Base-by-base conservation (phyloP, 2,113 vertebrate species). In the Catharus fuscescens region DNA sequence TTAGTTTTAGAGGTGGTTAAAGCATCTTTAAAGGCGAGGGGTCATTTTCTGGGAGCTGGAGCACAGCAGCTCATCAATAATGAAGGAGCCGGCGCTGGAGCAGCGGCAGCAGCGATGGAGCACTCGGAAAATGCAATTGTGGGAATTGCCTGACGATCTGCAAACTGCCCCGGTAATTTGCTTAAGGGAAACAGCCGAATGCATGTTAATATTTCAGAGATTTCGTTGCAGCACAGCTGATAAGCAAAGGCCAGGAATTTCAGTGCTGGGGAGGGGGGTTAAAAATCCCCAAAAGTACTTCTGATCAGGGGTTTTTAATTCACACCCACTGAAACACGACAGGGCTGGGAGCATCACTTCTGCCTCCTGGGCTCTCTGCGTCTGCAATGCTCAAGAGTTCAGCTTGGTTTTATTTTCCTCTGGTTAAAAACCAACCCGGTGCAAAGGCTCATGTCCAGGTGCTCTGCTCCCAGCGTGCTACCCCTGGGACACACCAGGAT, bases 71-170 rank as follows among this genome's bases (percentile, higher is more conserved):
- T 32, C 80, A 84, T 88, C 64, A 50, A 61, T 88, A 83, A 92
- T 78, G 21, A 52, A 93, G 42, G 79, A 92, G 52, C 25, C 0
- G 0, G 71, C 2, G 3, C 18, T 56, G 69, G 78, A 90, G 67
- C 52, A 34, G 83, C 21, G 5, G 74, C 78, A 62, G 81, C 66
- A 60, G 6, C 0, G 13, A 61, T 8, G 38, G 29, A 93, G 59
- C 83, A 21, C 86, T 93, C 24, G 89, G 83, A 83, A 93, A 92
- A 96, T 24, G 83, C 29, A 66, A 74, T 95, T 86, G 86, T 10
- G 86, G 36, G 93, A 93, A 93, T 78, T 70, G 94, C 71, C 91
- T 52, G 18, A 5, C 0, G 16, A 29, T 72, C 72, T 61, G 59
- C 89, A 70, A 95, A 86, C 76, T 28, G 76, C 50, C 59, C 53